Base-by-base conservation (phyloP, 2,797 vertebrate species). In the Alfaro cultratus region DNA sequence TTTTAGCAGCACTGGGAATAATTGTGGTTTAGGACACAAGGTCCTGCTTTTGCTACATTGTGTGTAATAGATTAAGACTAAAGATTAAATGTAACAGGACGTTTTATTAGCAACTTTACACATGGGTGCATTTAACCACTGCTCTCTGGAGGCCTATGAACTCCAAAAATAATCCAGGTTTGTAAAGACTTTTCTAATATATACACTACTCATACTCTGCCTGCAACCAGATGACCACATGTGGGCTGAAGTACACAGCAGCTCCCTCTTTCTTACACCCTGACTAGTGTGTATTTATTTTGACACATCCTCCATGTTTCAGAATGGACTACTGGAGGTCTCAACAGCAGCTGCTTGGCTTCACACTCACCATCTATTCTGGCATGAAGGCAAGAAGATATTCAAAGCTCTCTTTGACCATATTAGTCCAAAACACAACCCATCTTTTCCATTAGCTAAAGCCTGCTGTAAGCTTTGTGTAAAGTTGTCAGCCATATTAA, bases 221-320 rank as follows among this genome's bases (percentile, higher is more conserved):
- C 78, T 76, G 60, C 75, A 73, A 80, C 41, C 74, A 80, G 83
- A 87, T 62, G 78, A 80, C 83, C 89, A 90, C 92, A 93, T 68
- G 76, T 85, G 88, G 88, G 84, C 85, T 84, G 82, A 88, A 90
- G 84, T 79, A 91, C 89, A 90, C 88, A 92, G 87, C 88, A 86
- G 84, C 82, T 81, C 86, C 53, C 76, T 80, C 60, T 82, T 77
- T 74, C 80, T 76, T 80, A 86, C 86, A 90, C 80, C 74, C 26
- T 29, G 73, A 74, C 79, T 64, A 75, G 83, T 85, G 83, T 85
- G 76, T 91, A 92, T 95, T 95, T 93, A 94, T 94, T 93, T 89
- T 93, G 93, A 95, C 93, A 95, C 91, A 94, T 94, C 91, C 88
- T 92, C 87, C 92, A 94, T 93, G 93, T 92, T 90, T 91, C 85